Base-by-base conservation (phyloP, 2,113 vertebrate species). In the Chloebia gouldiae region DNA sequence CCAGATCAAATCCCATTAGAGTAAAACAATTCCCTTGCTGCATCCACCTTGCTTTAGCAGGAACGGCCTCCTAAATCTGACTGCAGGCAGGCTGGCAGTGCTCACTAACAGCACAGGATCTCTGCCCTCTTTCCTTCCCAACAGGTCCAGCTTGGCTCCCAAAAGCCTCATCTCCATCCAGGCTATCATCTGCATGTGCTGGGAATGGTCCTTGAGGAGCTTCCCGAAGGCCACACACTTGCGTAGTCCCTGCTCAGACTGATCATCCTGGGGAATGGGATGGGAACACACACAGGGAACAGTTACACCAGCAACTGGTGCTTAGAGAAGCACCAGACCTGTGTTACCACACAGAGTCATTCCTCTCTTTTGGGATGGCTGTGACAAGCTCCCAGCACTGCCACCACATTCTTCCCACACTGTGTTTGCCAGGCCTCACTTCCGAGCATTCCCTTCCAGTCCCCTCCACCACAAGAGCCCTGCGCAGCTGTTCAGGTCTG, bases 111-210 rank as follows among this genome's bases (percentile, higher is more conserved):
- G 71, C 66, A 5, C 9, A 65, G n/a, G 31, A 47, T 22, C 35
- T 64, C 77, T 81, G 66, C 21, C 31, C 59, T 70, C 30, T 54
- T 53, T 27, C 54, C 53, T n/a, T 3, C 1, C 49, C 37, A 40
- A 2, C 27, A 54, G 53, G 25, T 7, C 27, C 47, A 42, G 57
- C 11, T 37, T 2, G 2, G 63, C 14, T 37, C 44, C 63, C 61
- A 13, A 30, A 39, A 20, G 9, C 35, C 95, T 97, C 30, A 98
- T 98, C 98, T 99, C 98, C 98, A 99, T 98, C 73, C 98, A 94
- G 21, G 98, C 98, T 40, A 99, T 93, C 0, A 97, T 99, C 96
- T 99, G 98, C 66, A 98, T 59, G 64, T 99, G 98, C 27, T 99
- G 97, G 28, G 98, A 97, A 85, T 98, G 98, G 86, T 98, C 98